Base-by-base conservation (phyloP, 2,113 vertebrate genomes). In the Atlantisia rogersi region DNA sequence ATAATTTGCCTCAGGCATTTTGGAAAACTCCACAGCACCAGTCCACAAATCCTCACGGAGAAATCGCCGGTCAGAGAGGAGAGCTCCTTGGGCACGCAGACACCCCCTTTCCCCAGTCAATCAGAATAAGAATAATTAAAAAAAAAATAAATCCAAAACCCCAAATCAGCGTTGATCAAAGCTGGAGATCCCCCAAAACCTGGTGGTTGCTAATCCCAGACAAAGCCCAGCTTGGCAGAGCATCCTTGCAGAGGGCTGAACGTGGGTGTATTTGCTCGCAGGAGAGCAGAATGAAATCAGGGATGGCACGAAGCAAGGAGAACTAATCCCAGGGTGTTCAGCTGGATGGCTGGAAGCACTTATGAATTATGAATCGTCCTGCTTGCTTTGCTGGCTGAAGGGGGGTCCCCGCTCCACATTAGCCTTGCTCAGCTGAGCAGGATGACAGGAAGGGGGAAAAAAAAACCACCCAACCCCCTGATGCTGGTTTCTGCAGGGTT, bases 1-100 rank as follows among this genome's bases (percentile, higher is more conserved):
- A 98, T 99, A 99, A 98, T 99, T 99, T 96, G 98, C 98, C 97
- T 99, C 99, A 93, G 99, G 99, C 99, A 99, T 99, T 98, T 98
- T 99, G 98, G 97, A 98, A 96, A 95, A 90, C 93, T 98, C 98
- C 96, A 96, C 67, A 92, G 94, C 96, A 97, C 97, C 96, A 40
- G 95, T 97, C 97, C 97, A 94, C 92, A 97, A 93, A 98, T 98
- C 98, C 98, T 98, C 88, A 22, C 16, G 83, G 96, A 97, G 94
- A 97, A 98, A 95, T 88, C 75, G 35, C 69, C 22, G 96, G 96
- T 92, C 64, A 80, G 89, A 44, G 44, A 95, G 95, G 96, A 97
- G 93, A 97, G 95, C 97, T 97, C 97, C 96, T 80, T 69, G 90
- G 85, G 58, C 86, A 55, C 75, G 16, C 56, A 78, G 88, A 92